Percentiles rank a stretch among this genome's conserved stretches.
Evolutionary conservation across 92 coral and sea anemone species (phyloP).

Genomic region (Heteractis magnifica): DNA sequence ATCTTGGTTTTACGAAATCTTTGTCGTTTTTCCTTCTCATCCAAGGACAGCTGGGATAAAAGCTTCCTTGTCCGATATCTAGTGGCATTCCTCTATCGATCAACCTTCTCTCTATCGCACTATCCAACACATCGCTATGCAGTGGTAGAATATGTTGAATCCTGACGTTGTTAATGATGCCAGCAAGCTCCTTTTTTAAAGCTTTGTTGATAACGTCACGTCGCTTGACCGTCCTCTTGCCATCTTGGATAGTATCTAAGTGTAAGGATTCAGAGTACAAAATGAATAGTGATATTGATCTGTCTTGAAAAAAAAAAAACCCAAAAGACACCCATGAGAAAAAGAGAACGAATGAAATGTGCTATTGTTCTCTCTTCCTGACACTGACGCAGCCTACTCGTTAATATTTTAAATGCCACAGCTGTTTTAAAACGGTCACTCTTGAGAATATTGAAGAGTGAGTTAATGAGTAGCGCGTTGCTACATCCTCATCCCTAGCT

Average conservation of each 20-base stretch:
- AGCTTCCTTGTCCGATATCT: conserved; percentile 92
- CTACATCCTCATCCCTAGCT: too few relatives aligned
- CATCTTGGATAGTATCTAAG: conserved; percentile 41
- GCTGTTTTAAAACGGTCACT: too few relatives aligned
- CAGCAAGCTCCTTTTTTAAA: conserved; percentile 69
- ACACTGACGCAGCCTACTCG: too few relatives aligned
- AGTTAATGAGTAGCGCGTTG: too few relatives aligned
- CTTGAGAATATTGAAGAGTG: too few relatives aligned
- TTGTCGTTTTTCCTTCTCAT: conserved; percentile 79
- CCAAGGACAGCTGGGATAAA: conserved; percentile 91
- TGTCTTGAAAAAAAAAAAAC: neutral
- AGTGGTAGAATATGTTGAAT: conserved; percentile 84
- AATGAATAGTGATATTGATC: neutral
- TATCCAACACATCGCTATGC: conserved; percentile 72
- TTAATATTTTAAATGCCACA: too few relatives aligned
- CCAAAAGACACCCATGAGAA: too few relatives aligned
- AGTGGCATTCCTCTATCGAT: conserved; percentile 89
- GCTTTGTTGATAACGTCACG: conserved; percentile 77
- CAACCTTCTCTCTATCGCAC: conserved; percentile 79
- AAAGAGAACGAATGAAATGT: too few relatives aligned
- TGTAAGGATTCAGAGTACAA: neutral
- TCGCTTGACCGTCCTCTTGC: conserved; percentile 72
- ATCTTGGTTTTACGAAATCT: conserved; percentile 87
- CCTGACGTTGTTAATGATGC: conserved; percentile 81
- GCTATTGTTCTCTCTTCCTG: too few relatives aligned